Base-by-base conservation (phyloP, 2,888 invertebrate genomes). In the Cremastobaeus sp. region DNA sequence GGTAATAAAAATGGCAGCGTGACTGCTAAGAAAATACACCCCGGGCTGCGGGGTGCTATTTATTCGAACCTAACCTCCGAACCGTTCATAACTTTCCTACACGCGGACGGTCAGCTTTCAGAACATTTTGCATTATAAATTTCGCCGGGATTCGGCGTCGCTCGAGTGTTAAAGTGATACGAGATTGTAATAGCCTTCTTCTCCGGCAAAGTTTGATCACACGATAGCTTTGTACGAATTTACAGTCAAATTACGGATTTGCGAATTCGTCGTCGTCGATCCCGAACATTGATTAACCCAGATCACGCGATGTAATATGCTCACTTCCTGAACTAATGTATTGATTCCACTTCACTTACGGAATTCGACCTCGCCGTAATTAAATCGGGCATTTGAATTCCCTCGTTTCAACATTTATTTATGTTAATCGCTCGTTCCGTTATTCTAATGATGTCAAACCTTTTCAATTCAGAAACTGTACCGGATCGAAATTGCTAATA, bases 151-250 rank as follows among this genome's bases (percentile, higher is more conserved):
- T 84, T 82, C 80, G 78, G 65, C 78, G 66, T 76, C 76, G 75
- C 78, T 83, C 82, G 81, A 81, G 83, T 81, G 83, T 82, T 78
- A 82, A 79, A 81, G 83, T 82, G 82, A 83, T 84, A 84, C 76
- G 83, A 77, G 74, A 52, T 25, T 15, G 45, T 50, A 62, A 64
- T 50, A 21, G 65, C 47, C 52, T 54, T 54, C 59, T 69, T 66
- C 57, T 2, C 14, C 30, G 17, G 12, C 32, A 11, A 62, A 62
- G 69, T 76, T 65, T 55, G 41, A 43, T 50, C 35, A 57, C 32
- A 39, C 30, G 47, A 71, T 48, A 30, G 30, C 35, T 30, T 37
- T 28, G 37, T 28, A n/a, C 69, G 45, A 43, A 39, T 71, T 73
- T 57, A 32, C 65, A 54, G 47, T 28, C 35, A 37, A 65, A 72